Percentiles rank a stretch among this genome's conserved stretches.
Conservation (phyloP, 1,140 invertebrate genomes). For the Eciton burchellii region DNA sequence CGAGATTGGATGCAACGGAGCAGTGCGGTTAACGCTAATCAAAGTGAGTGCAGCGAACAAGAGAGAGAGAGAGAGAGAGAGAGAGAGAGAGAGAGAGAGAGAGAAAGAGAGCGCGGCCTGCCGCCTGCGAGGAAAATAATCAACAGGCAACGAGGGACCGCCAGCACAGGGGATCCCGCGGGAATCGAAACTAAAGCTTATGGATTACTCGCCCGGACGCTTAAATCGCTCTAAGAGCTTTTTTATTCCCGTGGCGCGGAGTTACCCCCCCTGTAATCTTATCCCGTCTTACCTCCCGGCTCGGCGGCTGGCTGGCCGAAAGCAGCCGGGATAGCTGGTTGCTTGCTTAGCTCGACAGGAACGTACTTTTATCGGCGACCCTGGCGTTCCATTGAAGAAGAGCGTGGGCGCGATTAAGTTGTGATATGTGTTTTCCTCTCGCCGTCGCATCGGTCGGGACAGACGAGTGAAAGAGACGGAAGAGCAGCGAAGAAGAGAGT, state of each 20-base stretch:
- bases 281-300: slow-evolving; percentile 52
- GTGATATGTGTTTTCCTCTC: slow-evolving; percentile 32
- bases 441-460: slow-evolving; percentile 14
- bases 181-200: slow-evolving; percentile 61
- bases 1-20: slow-evolving; percentile 45
- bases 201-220: slow-evolving; percentile 53
- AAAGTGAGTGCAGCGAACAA: slow-evolving; percentile 53
- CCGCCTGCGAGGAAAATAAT: slow-evolving; percentile 49
- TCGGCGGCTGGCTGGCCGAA: slow-evolving; percentile 26
- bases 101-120: neutral
- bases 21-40: slow-evolving; percentile 35
- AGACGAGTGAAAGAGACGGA: neutral
- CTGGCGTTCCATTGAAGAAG: slow-evolving; percentile 33
- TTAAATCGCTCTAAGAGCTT: slow-evolving; percentile 61
- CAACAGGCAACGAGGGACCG: slow-evolving; percentile 41
- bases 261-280: slow-evolving; percentile 57
- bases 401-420: slow-evolving; percentile 45
- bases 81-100: no score
- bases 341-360: slow-evolving; percentile 53
- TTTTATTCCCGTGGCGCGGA: slow-evolving; percentile 47
- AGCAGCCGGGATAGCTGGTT: slow-evolving; percentile 23
- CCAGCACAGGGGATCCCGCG: slow-evolving; percentile 15
- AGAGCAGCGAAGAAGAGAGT: no score
- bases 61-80: neutral
- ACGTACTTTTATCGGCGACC: slow-evolving; percentile 47